phyloP scores from a whole-genome alignment of 2,113 vertebrate species.

The Pelvicachromis taeniatus region DNA sequence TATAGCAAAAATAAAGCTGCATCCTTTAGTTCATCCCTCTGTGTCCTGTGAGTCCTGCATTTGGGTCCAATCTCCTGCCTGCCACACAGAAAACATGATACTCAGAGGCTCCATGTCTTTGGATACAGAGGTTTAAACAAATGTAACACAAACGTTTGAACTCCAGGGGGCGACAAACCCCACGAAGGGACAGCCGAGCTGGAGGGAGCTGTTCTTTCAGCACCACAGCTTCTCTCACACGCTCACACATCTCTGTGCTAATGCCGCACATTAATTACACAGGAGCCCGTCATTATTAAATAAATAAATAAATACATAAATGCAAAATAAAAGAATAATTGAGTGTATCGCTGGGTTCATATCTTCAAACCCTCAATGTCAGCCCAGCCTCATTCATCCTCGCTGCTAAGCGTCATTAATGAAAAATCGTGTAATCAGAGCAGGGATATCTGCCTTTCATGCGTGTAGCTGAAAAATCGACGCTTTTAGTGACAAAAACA shows the following conservation, averaged over 20 bases:
- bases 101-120: not conserved
- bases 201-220: slow-evolving; percentile 80
- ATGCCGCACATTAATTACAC: not conserved
- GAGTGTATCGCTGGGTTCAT: not conserved
- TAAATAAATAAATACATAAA: not conserved
- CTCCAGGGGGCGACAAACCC: slow-evolving; percentile 46
- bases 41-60: too few relatives aligned
- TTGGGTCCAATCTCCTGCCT: too few relatives aligned
- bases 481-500: not conserved
- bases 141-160: not conserved
- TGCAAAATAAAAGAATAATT: not conserved
- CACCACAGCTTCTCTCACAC: slow-evolving; percentile 46
- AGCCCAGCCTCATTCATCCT: not conserved
- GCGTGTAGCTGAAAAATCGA: not conserved
- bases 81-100: too few relatives aligned
- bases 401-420: not conserved
- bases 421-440: not conserved
- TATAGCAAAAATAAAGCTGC: too few relatives aligned
- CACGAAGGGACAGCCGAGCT: not conserved
- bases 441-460: not conserved
- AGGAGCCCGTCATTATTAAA: not conserved
- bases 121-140: not conserved
- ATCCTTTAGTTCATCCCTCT: too few relatives aligned
- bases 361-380: not conserved
- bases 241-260: not conserved